These are phyloP conservation scores for Ridgeia piscesae DNA, from an alignment of 1,140 invertebrate species.

Conservation along the genomic window DNA sequence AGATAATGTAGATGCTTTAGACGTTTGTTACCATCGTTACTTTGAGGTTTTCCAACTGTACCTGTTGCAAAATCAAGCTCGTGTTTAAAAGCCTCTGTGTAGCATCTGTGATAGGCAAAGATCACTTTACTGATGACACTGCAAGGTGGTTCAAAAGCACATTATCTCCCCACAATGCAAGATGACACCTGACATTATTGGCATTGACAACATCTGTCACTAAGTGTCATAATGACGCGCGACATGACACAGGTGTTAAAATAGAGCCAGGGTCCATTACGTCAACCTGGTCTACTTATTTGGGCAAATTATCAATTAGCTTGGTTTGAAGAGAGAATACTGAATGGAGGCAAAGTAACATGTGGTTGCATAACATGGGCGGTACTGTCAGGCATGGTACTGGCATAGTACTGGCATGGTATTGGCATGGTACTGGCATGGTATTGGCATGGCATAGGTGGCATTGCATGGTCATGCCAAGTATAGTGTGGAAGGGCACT, in stretches of 20 bases:
- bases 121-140: neutral
- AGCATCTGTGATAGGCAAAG: neutral
- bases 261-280: neutral
- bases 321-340: neutral
- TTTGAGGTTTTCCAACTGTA: too few relatives aligned
- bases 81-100: neutral
- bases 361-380: neutral
- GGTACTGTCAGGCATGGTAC: neutral
- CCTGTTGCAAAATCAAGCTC: too few relatives aligned
- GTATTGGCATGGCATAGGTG: too few relatives aligned
- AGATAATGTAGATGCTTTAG: too few relatives aligned
- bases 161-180: neutral
- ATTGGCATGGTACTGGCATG: too few relatives aligned
- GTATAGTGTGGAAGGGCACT: too few relatives aligned
- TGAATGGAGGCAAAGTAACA: neutral
- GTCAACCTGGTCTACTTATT: neutral
- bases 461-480: too few relatives aligned
- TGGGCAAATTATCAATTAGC: neutral
- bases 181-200: neutral
- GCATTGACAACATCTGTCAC: neutral
- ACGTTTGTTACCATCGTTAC: too few relatives aligned
- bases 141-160: neutral
- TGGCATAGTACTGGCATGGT: too few relatives aligned
- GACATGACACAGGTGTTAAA: neutral
- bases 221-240: neutral